Base-by-base conservation (phyloP, 2,888 invertebrate genomes). In the Notocelia uddmanniana region DNA sequence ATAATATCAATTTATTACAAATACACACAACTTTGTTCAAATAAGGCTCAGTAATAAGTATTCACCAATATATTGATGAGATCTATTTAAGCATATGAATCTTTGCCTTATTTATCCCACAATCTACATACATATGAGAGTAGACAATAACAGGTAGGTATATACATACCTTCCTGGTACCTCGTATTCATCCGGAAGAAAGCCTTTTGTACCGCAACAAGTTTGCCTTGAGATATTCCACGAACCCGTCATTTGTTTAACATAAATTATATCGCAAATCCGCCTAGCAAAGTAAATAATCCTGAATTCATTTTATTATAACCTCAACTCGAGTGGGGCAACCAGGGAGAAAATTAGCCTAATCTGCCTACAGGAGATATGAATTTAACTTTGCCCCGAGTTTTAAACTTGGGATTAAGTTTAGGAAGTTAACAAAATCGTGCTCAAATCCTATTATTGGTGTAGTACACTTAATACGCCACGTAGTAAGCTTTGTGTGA, bases 331-430 rank as follows among this genome's bases (percentile, higher is more conserved):
- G 10, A 34, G 0, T 21, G 15, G n/a, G 23, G 62, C 34, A 41
- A 62, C 67, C 62, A 68, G 62, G 62, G 68, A 37, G 54, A 62
- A 71, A 72, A 72, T 72, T 72, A 26, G 37, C 55, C 50, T 72
- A 72, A 72, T 68, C 72, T 68, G 62, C 67, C 67, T 68, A 72
- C 72, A 72, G 62, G 50, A 62, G 72, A 72, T 68, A 72, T 72
- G 72, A 62, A 68, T 72, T 68, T 48, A 72, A 72, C 72, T 68
- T 68, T 23, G 31, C 60, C 21, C 45, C 11, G 57, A 62, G 62
- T 72, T 62, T 37, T 9, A 11, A 72, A 68, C 55, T 68, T 55
- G 41, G 62, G 68, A 67, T 68, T 68, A 67, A 68, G 67, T 67
- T 71, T 60, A 23, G 31, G 54, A 68, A 62, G 55, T 57, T 68